phyloP scores from a whole-genome alignment of 2,797 vertebrate genomes.

The Sciurus carolinensis region DNA sequence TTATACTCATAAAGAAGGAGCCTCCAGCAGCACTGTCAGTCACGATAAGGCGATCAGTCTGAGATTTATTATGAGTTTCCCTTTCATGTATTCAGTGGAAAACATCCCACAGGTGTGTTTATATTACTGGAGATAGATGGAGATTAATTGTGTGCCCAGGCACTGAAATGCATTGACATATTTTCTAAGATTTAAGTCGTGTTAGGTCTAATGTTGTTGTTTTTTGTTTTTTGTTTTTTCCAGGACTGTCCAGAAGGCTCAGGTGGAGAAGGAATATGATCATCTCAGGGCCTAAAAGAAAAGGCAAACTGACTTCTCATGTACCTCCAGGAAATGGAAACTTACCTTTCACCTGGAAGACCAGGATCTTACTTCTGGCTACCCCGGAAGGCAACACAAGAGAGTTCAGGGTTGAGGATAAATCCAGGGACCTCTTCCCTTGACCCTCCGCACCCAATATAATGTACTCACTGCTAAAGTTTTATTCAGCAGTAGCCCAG shows the following conservation, averaged over 20 bases:
- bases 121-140: constrained; percentile 87
- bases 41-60: constrained; percentile 87
- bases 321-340: constrained; percentile 47
- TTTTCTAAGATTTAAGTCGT: constrained; percentile 87
- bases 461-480: accelerated
- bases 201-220: constrained; percentile 78
- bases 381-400: not conserved
- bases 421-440: not conserved
- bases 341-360: not conserved
- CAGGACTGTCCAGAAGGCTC: constrained; percentile 46
- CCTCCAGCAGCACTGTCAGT: constrained; percentile 88
- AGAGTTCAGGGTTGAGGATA: not conserved
- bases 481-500: not conserved
- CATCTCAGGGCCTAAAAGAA: constrained; percentile 57
- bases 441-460: not conserved
- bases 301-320: not conserved
- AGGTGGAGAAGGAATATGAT: constrained; percentile 61
- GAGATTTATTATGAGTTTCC: constrained; percentile 88
- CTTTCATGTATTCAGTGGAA: constrained; percentile 87
- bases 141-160: constrained; percentile 88
- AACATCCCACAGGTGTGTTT: constrained; percentile 90
- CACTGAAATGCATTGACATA: constrained; percentile 85
- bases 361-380: not conserved
- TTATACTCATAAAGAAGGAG: constrained; percentile 88
- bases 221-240: not conserved